Evolutionary conservation across 1,140 invertebrate genomes (phyloP), one percentile per base, ranked within the genome.

Genomic region (Camponotus floridanus): DNA sequence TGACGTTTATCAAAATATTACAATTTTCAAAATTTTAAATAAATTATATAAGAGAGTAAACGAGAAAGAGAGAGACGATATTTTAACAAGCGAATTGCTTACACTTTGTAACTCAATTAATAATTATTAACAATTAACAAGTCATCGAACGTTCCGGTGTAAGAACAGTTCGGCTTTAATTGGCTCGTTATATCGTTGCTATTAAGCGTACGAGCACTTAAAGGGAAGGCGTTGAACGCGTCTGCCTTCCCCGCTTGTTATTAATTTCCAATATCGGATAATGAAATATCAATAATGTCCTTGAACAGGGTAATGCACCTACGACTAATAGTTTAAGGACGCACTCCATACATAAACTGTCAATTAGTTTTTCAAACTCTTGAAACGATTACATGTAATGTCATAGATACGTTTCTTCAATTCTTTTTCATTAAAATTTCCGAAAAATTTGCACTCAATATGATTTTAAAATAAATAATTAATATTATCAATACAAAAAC

Each of bases 181-280:
- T 89, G 85, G 15, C 74, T 86, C 55, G 45, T 86, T 88, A 85
- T 18, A 71, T 45, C n/a, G 45, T 42, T 51, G 59, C 62, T 88
- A 45, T 88, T 85, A 74, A 88, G 26, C 61, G 45, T 76, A 51
- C 42, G n/a, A 70, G 55, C 57, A 61, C 55, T 61, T 62, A 71
- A 61, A 48, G 61, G 76, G 65, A 70, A 70, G 33, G 61, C 68
- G 31, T 88, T 55, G 11, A 51, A 42, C 61, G 39, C 55, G 39
- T 45, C 64, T 73, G 51, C 45, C 76, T 74, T 36, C n/a, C 67
- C 45, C 61, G 57, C 61, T 76, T 89, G 45, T 65, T 48, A 89
- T 78, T 90, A 87, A 89, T 87, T 83, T 89, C 85, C 87, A 74
- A 89, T 84, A 88, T 86, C 85, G 76, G 76, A 86, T 90, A 88